These are phyloP conservation scores for Hydractinia symbiolongicarpus DNA, from an alignment of 30 jellyfish, hydroid and myxozoan genomes.

Conservation along the genomic window DNA sequence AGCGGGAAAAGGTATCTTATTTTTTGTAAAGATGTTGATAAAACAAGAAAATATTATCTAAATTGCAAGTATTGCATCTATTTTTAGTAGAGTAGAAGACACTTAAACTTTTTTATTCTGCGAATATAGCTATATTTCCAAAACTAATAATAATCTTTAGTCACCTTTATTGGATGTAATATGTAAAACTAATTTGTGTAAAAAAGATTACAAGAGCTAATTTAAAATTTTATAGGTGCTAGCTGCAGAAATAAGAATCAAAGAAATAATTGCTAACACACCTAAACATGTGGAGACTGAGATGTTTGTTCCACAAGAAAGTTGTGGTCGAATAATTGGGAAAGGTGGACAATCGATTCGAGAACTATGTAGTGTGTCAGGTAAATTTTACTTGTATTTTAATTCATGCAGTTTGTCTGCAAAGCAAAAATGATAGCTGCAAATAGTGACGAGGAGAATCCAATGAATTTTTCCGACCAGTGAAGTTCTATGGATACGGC, in stretches of 20 bases:
- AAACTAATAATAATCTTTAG: too few species aligned
- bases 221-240: constrained; percentile 26
- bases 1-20: constrained; percentile 32
- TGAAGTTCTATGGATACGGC: too few species aligned
- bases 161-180: too few species aligned
- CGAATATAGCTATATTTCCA: too few species aligned
- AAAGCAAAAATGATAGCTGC: not conserved
- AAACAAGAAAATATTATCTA: too few species aligned
- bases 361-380: constrained; percentile 59
- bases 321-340: constrained; percentile 86
- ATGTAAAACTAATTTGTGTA: not conserved
- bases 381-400: constrained; percentile 13
- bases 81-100: too few species aligned
- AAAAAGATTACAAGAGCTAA: not conserved
- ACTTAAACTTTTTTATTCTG: too few species aligned
- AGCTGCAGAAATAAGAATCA: constrained; percentile 51
- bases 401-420: not conserved
- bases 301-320: constrained; percentile 54
- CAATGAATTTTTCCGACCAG: not conserved
- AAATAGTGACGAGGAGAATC: not conserved
- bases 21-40: too few species aligned
- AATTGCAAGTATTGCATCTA: too few species aligned
- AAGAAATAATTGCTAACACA: constrained; percentile 40
- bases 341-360: constrained; percentile 77
- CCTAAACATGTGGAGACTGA: constrained; percentile 47